Conservation (phyloP, 2,888 invertebrate genomes). For the Lamellibrachia columna region DNA sequence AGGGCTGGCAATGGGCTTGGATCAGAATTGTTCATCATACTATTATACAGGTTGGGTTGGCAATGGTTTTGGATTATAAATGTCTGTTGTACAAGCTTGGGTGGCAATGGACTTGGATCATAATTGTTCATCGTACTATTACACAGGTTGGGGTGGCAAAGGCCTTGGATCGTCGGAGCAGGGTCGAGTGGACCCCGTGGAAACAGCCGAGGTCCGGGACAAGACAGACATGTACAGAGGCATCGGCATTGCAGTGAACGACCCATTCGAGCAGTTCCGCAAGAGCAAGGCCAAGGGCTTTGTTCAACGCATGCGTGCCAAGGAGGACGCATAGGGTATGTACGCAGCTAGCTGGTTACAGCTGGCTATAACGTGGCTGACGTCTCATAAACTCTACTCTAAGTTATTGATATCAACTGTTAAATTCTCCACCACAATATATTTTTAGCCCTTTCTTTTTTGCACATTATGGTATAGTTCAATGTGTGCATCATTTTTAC, state of each 20-base stretch:
- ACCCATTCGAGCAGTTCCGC: slow-evolving; percentile 96
- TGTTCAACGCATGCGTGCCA: slow-evolving; percentile 60
- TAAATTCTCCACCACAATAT: background rate
- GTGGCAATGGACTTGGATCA: slow-evolving; percentile 80
- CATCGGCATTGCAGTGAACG: slow-evolving; percentile 84
- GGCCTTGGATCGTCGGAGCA: slow-evolving; percentile 95
- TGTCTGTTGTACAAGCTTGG: slow-evolving; percentile 92
- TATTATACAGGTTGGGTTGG: slow-evolving; percentile 82
- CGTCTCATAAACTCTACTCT: background rate
- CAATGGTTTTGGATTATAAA: slow-evolving; percentile 92
- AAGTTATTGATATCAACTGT: background rate
- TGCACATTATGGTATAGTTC: background rate
- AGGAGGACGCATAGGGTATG: slow-evolving; percentile 41
- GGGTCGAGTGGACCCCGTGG: slow-evolving; percentile 94
- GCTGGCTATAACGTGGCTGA: background rate
- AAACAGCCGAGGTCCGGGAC: slow-evolving; percentile 86
- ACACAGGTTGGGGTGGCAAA: slow-evolving; percentile 87
- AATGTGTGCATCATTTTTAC: background rate
- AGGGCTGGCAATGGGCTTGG: slow-evolving; percentile 84
- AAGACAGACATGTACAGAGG: slow-evolving; percentile 94
- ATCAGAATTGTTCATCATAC: slow-evolving; percentile 16
- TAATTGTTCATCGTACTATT: slow-evolving; percentile 23
- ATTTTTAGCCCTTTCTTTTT: background rate
- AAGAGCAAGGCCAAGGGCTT: slow-evolving; percentile 71
- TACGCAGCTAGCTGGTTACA: background rate